These are phyloP conservation scores for Laupala kohalensis DNA, from an alignment of 1,140 invertebrate genomes.

Conservation along the genomic window DNA sequence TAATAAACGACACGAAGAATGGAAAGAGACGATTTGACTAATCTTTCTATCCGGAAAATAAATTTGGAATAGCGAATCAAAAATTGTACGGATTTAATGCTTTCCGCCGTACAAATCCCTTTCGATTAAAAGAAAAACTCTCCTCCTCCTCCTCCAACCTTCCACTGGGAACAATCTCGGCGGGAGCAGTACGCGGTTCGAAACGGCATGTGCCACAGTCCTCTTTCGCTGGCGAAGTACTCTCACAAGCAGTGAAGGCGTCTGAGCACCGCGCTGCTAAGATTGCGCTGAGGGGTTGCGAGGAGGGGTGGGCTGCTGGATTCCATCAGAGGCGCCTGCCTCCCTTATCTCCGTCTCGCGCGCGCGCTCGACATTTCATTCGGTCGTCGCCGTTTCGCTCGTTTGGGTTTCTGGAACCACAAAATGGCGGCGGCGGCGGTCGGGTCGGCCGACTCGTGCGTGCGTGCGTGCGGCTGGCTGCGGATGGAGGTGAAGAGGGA, in stretches of 20 bases:
- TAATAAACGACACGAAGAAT: no score
- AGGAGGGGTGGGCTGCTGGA: neutral
- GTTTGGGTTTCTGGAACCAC: constrained; percentile 8
- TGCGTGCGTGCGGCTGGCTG: neutral
- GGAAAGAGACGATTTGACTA: no score
- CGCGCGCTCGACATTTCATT: constrained; percentile 9
- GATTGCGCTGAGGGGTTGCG: neutral
- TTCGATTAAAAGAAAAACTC: no score
- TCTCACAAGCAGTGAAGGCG: neutral
- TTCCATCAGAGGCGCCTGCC: neutral
- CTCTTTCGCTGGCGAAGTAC: constrained; percentile 13
- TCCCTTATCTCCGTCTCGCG: neutral
- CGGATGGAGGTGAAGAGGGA: neutral
- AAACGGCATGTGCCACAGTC: constrained; percentile 7
- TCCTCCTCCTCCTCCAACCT: no score
- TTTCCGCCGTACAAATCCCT: no score
- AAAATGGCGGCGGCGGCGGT: constrained; percentile 1
- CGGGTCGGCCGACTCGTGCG: neutral
- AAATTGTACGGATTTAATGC: no score
- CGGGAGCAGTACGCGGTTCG: neutral
- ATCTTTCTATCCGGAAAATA: no score
- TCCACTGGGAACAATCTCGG: no score
- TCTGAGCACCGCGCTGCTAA: neutral
- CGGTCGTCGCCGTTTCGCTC: constrained; percentile 9
- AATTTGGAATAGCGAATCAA: no score